phyloP scores from a whole-genome alignment of 2,797 vertebrate species.

The Myotis vivesi region DNA sequence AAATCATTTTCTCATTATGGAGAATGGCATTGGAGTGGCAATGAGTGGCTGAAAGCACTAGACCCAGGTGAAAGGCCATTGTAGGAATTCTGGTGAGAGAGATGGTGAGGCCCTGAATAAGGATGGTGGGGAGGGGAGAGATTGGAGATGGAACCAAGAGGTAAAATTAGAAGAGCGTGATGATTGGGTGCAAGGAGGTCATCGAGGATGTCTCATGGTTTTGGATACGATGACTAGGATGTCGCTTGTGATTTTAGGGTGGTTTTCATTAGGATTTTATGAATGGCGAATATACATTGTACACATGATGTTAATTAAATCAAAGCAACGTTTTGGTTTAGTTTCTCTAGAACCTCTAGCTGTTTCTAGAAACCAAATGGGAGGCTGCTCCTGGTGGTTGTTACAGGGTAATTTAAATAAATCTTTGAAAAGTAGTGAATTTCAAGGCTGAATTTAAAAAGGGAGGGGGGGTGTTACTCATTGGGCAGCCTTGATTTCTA shows the following conservation, averaged over 20 bases:
- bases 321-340: not conserved
- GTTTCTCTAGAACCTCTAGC: conserved; percentile 7
- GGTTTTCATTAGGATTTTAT: not conserved
- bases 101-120: not conserved
- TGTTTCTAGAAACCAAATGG: not conserved
- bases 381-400: not conserved
- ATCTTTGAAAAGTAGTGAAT: not conserved
- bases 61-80: not conserved
- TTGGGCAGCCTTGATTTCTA: not conserved
- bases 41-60: not conserved
- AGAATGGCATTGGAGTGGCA: not conserved
- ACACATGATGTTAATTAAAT: not conserved
- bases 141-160: not conserved
- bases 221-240: not conserved
- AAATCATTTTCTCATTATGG: not conserved
- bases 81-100: not conserved
- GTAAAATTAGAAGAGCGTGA: not conserved
- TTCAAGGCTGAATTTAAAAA: not conserved
- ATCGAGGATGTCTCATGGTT: not conserved
- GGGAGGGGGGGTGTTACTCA: not conserved
- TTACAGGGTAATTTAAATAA: not conserved
- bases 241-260: not conserved
- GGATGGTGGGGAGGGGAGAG: not conserved
- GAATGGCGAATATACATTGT: not conserved
- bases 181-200: not conserved